These are phyloP conservation scores for Dolichotis patagonum DNA, from an alignment of 2,113 vertebrate species.

Conservation along the genomic window DNA sequence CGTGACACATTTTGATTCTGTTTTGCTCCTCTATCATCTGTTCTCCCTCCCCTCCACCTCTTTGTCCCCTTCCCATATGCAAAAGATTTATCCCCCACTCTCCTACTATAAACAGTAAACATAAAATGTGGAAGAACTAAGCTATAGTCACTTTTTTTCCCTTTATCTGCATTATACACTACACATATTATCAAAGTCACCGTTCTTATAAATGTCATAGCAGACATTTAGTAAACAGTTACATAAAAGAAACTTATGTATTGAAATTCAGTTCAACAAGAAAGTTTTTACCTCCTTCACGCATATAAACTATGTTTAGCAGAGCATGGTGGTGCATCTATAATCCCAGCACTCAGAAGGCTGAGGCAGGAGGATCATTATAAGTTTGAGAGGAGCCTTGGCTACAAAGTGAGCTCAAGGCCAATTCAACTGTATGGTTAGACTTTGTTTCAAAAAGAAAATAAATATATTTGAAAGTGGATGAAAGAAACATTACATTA, in stretches of 20 bases:
- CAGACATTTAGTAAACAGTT: neutral
- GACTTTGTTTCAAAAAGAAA: too few relatives aligned
- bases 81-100: neutral
- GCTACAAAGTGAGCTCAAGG: too few relatives aligned
- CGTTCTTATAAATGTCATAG: neutral
- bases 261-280: neutral
- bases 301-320: neutral
- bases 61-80: neutral
- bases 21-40: neutral
- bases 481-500: neutral
- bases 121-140: neutral
- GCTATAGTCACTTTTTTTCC: neutral
- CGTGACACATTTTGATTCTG: too few relatives aligned
- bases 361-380: too few relatives aligned
- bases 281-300: neutral
- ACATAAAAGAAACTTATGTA: neutral
- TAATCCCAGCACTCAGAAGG: too few relatives aligned
- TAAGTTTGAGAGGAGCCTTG: too few relatives aligned
- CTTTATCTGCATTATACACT: neutral
- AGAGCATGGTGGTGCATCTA: too few relatives aligned
- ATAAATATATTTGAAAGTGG: neutral
- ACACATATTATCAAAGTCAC: neutral
- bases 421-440: too few relatives aligned
- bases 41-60: neutral
- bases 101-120: neutral